Conservation (phyloP, 1,140 invertebrate genomes). For the Saccostrea echinata region DNA sequence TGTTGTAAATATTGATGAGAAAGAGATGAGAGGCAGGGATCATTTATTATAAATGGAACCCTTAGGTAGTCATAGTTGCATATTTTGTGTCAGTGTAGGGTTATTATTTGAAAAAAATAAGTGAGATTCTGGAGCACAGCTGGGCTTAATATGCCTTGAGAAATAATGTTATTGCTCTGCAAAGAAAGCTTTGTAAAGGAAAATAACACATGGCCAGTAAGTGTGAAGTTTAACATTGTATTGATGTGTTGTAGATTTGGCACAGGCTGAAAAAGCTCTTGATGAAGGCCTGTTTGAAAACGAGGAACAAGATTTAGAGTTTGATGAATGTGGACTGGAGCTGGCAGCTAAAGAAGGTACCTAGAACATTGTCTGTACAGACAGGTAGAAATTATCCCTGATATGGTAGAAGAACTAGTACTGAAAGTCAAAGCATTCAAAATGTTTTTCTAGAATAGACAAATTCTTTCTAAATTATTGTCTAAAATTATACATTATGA, state of each 20-base stretch:
- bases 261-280: constrained; percentile 4
- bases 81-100: no score
- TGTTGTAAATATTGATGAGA: no score
- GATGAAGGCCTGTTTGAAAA: constrained; percentile 61
- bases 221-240: neutral
- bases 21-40: no score
- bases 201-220: no score
- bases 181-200: no score
- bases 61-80: no score
- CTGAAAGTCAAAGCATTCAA: neutral
- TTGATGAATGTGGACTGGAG: constrained; percentile 66
- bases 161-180: no score
- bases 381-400: neutral
- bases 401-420: no score
- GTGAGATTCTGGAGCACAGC: no score
- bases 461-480: neutral
- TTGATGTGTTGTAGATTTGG: constrained; percentile 21
- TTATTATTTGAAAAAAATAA: no score
- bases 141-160: no score
- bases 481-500: neutral
- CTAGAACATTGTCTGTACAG: neutral
- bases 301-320: constrained; percentile 69
- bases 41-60: no score
- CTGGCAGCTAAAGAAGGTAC: constrained; percentile 68
- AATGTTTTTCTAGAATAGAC: neutral